phyloP scores from a whole-genome alignment of 2,797 vertebrate genomes.

The Craterocephalus amniculus region DNA sequence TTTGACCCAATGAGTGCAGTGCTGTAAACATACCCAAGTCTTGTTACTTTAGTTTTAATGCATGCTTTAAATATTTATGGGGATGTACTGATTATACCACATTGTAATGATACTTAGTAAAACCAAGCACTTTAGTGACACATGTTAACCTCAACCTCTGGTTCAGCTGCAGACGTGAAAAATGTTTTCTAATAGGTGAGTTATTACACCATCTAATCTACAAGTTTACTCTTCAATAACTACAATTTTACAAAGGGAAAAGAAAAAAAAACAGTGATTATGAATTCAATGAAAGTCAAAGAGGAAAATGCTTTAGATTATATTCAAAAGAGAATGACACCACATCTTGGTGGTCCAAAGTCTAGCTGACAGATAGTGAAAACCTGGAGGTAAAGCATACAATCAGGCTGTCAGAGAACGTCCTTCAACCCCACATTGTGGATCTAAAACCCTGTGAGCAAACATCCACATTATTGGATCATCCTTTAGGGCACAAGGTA shows the following conservation, averaged over 20 bases:
- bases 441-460: conserved; percentile 26
- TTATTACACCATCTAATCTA: conserved; percentile 52
- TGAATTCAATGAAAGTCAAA: background rate
- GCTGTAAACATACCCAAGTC: conserved; percentile 5
- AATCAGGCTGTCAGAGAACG: background rate
- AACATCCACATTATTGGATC: conserved; percentile 28
- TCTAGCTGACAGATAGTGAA: conserved; percentile 15
- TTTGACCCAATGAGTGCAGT: background rate
- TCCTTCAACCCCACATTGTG: conserved; percentile 49
- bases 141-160: conserved; percentile 3
- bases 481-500: conserved; percentile 2
- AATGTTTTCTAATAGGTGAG: conserved; percentile 46
- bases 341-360: conserved; percentile 44
- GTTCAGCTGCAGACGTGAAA: conserved; percentile 10
- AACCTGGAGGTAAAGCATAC: conserved; percentile 3
- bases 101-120: conserved; percentile 23
- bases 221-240: background rate
- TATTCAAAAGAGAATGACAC: conserved; percentile 3
- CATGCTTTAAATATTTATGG: conserved; percentile 49
- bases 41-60: conserved; percentile 32
- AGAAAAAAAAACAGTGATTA: background rate
- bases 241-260: background rate
- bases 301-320: background rate
- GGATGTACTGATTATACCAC: conserved; percentile 38
- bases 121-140: conserved; percentile 27